Evolutionary conservation across 2,113 vertebrate species (phyloP).

Genomic region (Sarotherodon lohbergeri): DNA sequence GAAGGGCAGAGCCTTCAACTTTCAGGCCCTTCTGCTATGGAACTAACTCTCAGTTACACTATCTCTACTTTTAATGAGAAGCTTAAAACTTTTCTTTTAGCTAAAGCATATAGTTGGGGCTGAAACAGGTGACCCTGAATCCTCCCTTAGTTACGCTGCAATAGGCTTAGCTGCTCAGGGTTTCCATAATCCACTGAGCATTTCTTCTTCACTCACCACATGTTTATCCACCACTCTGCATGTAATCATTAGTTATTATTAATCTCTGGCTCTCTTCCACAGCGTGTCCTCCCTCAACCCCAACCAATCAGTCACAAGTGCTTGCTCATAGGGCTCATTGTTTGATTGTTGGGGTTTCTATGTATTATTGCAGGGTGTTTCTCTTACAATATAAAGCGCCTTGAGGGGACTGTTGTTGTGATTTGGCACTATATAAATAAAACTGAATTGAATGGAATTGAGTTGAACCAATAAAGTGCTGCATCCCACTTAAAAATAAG

Average conservation of each 20-base stretch:
- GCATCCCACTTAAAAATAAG: too few relatives aligned
- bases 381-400: not conserved
- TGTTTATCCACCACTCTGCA: not conserved
- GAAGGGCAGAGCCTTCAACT: not conserved
- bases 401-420: not conserved
- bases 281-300: not conserved
- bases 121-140: not conserved
- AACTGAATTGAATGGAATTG: too few relatives aligned
- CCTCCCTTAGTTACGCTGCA: not conserved
- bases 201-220: not conserved
- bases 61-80: not conserved
- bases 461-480: not conserved
- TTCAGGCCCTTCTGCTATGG: not conserved
- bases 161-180: not conserved
- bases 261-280: not conserved
- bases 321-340: not conserved
- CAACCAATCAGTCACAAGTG: not conserved
- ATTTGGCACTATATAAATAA: not conserved
- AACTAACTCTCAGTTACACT: not conserved
- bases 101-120: not conserved
- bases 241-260: not conserved
- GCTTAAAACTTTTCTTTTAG: not conserved
- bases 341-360: not conserved
- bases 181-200: not conserved
- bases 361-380: not conserved